Conservation (phyloP, 2,888 invertebrate species). For the Campoplex capitator region DNA sequence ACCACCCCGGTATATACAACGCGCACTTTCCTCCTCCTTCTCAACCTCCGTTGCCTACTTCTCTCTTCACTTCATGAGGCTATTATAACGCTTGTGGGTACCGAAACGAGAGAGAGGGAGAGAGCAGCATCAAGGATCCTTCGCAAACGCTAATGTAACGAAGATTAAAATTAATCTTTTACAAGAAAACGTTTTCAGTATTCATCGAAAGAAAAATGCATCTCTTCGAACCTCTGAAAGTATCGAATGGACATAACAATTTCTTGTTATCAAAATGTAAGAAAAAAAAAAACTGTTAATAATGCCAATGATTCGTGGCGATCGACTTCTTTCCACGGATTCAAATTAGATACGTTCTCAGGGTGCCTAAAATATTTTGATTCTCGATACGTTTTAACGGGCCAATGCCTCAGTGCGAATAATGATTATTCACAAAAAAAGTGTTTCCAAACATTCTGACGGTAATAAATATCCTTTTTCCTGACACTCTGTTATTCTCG, state of each 20-base stretch:
- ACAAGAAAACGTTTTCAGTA: background rate
- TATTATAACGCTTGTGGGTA: conserved; percentile 27
- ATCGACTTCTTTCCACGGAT: background rate
- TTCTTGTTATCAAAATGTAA: too few species aligned
- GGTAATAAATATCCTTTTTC: conserved; percentile 18
- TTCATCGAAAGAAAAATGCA: background rate
- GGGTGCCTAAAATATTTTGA: background rate
- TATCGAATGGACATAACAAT: too few species aligned
- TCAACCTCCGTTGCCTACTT: conserved; percentile 28
- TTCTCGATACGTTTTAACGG: background rate
- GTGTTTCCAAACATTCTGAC: conserved; percentile 20
- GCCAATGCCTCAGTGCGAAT: too few species aligned
- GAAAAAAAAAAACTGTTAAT: too few species aligned
- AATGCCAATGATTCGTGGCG: background rate
- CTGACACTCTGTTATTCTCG: conserved; percentile 1
- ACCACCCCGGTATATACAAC: conserved; percentile 20
- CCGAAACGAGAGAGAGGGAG: conserved; percentile 1
- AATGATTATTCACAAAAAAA: background rate
- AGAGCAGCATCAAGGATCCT: conserved; percentile 34
- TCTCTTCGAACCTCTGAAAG: background rate
- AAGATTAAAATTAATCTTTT: conserved; percentile 8
- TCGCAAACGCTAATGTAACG: conserved; percentile 13
- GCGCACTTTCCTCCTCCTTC: conserved; percentile 12
- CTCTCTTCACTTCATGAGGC: conserved; percentile 44
- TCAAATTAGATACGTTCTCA: background rate